Percentiles rank a stretch among this genome's conserved stretches.
phyloP scores from a whole-genome alignment of 2,113 vertebrate genomes.

The Xiphophorus couchianus region DNA sequence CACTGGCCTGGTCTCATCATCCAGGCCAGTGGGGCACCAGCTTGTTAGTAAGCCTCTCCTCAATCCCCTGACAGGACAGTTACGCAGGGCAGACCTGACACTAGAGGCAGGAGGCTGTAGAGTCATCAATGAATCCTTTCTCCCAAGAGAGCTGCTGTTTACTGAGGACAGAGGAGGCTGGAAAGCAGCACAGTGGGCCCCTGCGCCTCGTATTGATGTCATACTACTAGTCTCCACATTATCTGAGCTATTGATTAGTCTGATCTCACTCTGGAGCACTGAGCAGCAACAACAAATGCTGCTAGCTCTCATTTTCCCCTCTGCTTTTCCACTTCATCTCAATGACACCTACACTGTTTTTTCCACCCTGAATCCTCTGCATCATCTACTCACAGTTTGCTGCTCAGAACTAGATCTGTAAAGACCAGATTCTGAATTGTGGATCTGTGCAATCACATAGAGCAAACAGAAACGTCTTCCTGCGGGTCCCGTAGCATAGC shows the following conservation, averaged over 20 bases:
- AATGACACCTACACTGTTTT: constrained; percentile 30
- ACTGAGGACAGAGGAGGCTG: constrained; percentile 51
- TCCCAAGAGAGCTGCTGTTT: constrained; percentile 47
- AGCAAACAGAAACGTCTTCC: constrained; percentile 13
- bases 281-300: constrained; percentile 50
- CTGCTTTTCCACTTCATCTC: constrained; percentile 18
- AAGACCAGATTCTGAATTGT: not conserved
- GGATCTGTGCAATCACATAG: constrained; percentile 26
- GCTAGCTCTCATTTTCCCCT: constrained; percentile 31
- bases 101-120: constrained; percentile 22
- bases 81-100: constrained; percentile 20
- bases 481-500: constrained; percentile 21
- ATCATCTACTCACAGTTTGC: constrained; percentile 18
- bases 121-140: constrained; percentile 60
- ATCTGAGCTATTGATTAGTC: constrained; percentile 71
- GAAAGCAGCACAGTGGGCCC: constrained; percentile 52
- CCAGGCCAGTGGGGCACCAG: no score
- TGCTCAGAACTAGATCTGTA: constrained; percentile 21
- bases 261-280: constrained; percentile 64
- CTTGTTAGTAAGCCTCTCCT: no score
- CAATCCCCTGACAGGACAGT: not conserved
- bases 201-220: constrained; percentile 69
- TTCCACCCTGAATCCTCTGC: constrained; percentile 3
- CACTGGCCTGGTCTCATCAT: not conserved
- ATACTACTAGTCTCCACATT: constrained; percentile 65